Evolutionary conservation across 2,888 invertebrate genomes (phyloP), one percentile per base, ranked within the genome.

Genomic region (Drosophila buzzatii): DNA sequence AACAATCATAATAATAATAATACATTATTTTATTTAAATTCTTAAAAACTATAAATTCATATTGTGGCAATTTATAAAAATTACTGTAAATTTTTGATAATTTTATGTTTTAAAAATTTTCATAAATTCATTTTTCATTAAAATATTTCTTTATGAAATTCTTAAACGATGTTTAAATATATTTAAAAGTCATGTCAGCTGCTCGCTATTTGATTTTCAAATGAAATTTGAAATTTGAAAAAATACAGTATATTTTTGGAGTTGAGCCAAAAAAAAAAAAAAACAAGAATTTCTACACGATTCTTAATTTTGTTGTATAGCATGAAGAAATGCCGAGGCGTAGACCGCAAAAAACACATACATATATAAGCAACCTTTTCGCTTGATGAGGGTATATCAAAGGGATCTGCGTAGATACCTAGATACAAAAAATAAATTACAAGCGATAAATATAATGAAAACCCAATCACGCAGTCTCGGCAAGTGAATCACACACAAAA

Each of bases 401-500:
- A 45, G 27, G 57, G 74, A 60, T 49, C 75, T 70, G 27, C 55
- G 59, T 39, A 37, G 44, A 61, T 16, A 79, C 59, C 12, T 45
- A 52, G 39, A 53, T n/a, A 31, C 27, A 37, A 20, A 45, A 45
- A 27, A 9, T n/a, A 51, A 37, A 37, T 27, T 18, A 37, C 18
- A 47, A 66, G 37, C 31, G 52, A 20, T 41, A 57, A 45, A 27
- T 37, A 33, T 61, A 49, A 49, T 59, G 12, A 31, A 68, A 55
- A 64, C 33, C 74, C 61, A 69, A 74, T 73, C 55, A 42, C 57
- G 55, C 52, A 16, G 52, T 64, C 55, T 74, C 39, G 65, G 52
- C 63, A 85, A 82, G 73, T 87, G 83, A 85, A 84, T 89, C 88
- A 87, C 71, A 87, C 70, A 70, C 73, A 70, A 83, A 77, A 84